Conservation (phyloP, 2,113 vertebrate genomes). For the Phasianus colchicus region DNA sequence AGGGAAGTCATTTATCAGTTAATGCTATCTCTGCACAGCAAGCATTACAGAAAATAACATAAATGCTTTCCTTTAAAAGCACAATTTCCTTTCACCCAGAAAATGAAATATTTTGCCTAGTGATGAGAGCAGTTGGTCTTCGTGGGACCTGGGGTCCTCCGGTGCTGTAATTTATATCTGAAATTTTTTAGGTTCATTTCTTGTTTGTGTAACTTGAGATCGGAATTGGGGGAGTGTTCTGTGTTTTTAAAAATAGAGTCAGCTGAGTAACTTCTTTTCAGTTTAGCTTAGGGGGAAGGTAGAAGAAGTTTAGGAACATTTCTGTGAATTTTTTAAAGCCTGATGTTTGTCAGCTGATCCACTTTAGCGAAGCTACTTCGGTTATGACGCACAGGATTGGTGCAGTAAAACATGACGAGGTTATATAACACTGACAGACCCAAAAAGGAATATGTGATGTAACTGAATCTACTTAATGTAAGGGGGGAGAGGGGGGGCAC, state of each 20-base stretch:
- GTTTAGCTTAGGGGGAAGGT: neutral
- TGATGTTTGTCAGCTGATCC: neutral
- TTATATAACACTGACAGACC: neutral
- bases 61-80: neutral
- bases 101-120: neutral
- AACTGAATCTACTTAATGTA: neutral
- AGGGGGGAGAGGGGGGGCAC: neutral
- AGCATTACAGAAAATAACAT: neutral
- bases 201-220: neutral
- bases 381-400: neutral
- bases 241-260: neutral
- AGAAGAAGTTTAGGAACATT: neutral
- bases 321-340: neutral
- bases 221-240: neutral
- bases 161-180: neutral
- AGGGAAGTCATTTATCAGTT: neutral
- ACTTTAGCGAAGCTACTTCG: neutral
- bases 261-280: neutral
- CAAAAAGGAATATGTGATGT: constrained; percentile 4
- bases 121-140: neutral
- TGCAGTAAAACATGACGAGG: neutral
- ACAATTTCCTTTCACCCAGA: neutral
- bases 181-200: neutral
- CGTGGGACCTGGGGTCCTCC: neutral
- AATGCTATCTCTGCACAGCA: neutral